These are phyloP conservation scores for Meloidogyne exigua DNA, from an alignment of 1,140 invertebrate genomes.

Conservation along the genomic window DNA sequence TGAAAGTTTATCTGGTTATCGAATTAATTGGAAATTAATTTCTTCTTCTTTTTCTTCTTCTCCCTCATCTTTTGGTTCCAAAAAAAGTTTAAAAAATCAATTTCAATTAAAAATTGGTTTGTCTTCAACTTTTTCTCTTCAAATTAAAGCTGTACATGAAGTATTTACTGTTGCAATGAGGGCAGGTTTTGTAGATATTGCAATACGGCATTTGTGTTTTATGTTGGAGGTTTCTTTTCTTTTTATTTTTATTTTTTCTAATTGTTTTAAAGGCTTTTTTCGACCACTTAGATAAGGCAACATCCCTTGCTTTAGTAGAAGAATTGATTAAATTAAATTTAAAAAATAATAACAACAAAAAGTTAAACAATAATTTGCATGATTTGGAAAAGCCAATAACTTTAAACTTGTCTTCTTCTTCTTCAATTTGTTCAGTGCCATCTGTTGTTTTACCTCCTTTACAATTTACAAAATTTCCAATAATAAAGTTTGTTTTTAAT, in stretches of 20 bases:
- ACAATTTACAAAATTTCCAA: slow-evolving; percentile 59
- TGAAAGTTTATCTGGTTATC: slow-evolving; percentile 55
- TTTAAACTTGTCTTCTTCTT: too few relatives aligned
- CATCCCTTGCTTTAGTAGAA: slow-evolving; percentile 50
- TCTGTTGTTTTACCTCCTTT: slow-evolving; percentile 54
- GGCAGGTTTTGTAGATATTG: slow-evolving; percentile 54
- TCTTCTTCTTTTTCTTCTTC: slow-evolving; percentile 7
- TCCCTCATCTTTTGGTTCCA: background rate
- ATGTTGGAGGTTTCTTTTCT: slow-evolving; percentile 49
- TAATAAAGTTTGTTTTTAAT: slow-evolving; percentile 43
- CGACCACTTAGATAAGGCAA: slow-evolving; percentile 50
- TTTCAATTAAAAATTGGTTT: background rate
- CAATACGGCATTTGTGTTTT: slow-evolving; percentile 60
- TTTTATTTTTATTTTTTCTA: background rate
- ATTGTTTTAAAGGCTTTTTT: slow-evolving; percentile 50
- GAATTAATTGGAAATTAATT: slow-evolving; percentile 20
- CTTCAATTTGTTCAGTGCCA: background rate
- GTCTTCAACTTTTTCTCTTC: slow-evolving; percentile 40
- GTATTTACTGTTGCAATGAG: slow-evolving; percentile 58
- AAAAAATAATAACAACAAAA: too few relatives aligned
- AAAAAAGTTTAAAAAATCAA: background rate
- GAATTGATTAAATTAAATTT: slow-evolving; percentile 52
- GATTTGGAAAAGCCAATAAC: slow-evolving; percentile 47
- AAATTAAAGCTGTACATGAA: slow-evolving; percentile 61
- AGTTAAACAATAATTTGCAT: slow-evolving; percentile 36